Conservation (phyloP, 2,113 vertebrate genomes). For the Aphelocoma coerulescens region DNA sequence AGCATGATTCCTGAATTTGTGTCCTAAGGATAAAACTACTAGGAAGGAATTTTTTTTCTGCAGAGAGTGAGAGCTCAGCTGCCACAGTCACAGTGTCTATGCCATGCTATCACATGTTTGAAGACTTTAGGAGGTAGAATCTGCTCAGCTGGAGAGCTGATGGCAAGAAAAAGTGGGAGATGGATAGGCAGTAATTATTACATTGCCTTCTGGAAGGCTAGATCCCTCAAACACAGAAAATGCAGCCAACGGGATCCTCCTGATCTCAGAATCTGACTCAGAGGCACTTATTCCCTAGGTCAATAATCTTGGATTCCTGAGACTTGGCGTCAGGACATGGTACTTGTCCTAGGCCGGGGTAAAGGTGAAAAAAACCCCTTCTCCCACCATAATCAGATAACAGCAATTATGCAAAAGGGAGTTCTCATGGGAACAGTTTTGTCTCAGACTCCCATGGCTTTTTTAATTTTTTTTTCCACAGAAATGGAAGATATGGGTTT, state of each 20-base stretch:
- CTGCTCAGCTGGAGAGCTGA: neutral
- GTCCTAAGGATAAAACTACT: neutral
- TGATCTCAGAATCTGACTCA: neutral
- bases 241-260: neutral
- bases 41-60: neutral
- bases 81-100: neutral
- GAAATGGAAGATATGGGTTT: neutral
- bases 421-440: slow-evolving; percentile 8
- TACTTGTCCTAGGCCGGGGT: neutral
- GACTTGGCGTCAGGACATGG: neutral
- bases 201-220: neutral
- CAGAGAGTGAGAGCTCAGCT: neutral
- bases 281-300: neutral
- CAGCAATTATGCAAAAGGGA: neutral
- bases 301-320: neutral
- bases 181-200: neutral
- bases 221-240: neutral
- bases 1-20: neutral
- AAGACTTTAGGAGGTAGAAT: neutral
- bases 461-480: neutral
- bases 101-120: neutral
- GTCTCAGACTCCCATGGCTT: neutral
- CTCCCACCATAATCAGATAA: slow-evolving; percentile 12
- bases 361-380: neutral
- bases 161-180: neutral